Evolutionary conservation across 2,888 invertebrate species (phyloP).

Genomic region (Aphidius colemani): DNA sequence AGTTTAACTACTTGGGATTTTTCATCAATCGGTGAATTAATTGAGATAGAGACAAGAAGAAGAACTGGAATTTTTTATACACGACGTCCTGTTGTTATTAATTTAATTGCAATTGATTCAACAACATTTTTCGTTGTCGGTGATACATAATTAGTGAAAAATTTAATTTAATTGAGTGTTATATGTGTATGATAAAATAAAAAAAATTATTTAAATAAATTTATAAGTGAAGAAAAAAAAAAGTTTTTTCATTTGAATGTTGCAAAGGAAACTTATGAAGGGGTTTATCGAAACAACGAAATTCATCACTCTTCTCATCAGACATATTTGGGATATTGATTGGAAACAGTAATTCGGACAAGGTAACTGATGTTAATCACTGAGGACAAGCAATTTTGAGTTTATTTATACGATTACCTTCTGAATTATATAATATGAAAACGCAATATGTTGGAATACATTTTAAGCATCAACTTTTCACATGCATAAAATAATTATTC

Average conservation of each 20-base stretch:
- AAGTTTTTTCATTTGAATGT: slow-evolving; percentile 26
- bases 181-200: neutral
- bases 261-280: slow-evolving; percentile 53
- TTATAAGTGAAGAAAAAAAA: slow-evolving; percentile 26
- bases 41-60: neutral
- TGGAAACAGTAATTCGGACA: slow-evolving; percentile 50
- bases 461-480: too few species aligned
- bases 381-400: neutral
- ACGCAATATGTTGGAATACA: too few species aligned
- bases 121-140: slow-evolving; percentile 33
- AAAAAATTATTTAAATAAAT: neutral
- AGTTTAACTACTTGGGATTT: neutral
- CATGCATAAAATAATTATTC: too few species aligned
- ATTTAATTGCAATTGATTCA: slow-evolving; percentile 16
- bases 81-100: neutral
- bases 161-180: neutral
- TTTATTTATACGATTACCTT: slow-evolving; percentile 2
- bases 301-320: slow-evolving; percentile 47
- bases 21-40: neutral
- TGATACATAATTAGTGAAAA: slow-evolving; percentile 26
- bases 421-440: neutral
- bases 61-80: neutral
- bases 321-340: slow-evolving; percentile 55
- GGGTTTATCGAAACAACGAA: slow-evolving; percentile 47
- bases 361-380: slow-evolving; percentile 40